A percentile compares a stretch with the other conserved stretches of the same genome.
Conservation (phyloP, 2,113 vertebrate species). For the Gymnobelideus leadbeateri region DNA sequence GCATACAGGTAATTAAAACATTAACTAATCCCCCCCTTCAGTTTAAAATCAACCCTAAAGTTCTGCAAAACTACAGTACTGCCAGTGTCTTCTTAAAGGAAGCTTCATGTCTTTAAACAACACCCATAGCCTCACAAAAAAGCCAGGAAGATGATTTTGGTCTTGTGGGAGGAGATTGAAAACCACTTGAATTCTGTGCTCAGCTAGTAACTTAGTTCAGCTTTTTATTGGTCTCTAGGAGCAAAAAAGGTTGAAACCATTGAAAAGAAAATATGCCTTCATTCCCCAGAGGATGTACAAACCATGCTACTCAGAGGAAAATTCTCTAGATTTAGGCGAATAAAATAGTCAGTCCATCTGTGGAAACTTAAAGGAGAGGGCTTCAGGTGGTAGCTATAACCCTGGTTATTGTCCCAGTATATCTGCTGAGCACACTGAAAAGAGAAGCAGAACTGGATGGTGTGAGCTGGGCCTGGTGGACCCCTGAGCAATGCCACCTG, state of each 20-base stretch:
- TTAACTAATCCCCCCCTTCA: too few relatives aligned
- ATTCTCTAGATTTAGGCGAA: not conserved
- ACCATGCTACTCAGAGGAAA: not conserved
- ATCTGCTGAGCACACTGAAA: conserved; percentile 82
- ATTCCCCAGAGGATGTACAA: not conserved
- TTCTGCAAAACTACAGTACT: too few relatives aligned
- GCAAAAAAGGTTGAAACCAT: not conserved
- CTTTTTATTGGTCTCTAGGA: not conserved
- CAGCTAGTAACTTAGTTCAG: not conserved
- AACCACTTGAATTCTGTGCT: not conserved
- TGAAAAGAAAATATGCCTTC: not conserved
- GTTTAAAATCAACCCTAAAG: too few relatives aligned
- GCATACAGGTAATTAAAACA: too few relatives aligned
- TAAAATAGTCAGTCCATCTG: not conserved
- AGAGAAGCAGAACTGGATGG: conserved; percentile 85
- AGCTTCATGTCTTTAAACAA: not conserved
- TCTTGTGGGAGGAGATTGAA: not conserved
- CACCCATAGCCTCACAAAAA: not conserved
- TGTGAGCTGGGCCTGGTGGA: conserved; percentile 72
- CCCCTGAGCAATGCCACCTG: conserved; percentile 81
- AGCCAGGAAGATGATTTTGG: not conserved
- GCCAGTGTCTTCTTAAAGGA: too few relatives aligned
- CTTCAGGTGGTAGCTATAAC: conserved; percentile 81
- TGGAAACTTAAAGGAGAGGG: too few relatives aligned
- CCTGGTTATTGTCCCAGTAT: conserved; percentile 86